Evolutionary conservation across 2,797 vertebrate species (phyloP).

Genomic region (Spinus pinus): DNA sequence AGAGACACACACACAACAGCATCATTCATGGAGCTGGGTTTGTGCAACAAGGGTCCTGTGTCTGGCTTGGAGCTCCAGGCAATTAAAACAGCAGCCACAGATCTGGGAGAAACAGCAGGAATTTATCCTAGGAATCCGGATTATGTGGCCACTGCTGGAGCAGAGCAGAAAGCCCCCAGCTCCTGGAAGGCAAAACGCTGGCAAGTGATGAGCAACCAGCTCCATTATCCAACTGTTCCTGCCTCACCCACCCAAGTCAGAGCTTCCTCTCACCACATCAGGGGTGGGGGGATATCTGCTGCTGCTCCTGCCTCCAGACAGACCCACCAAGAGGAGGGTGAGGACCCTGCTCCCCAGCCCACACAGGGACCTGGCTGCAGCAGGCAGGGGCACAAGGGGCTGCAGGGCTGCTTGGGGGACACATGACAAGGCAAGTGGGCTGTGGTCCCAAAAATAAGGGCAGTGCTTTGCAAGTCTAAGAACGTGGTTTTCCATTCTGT

Average conservation of each 20-base stretch:
- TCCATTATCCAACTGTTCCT: not conserved
- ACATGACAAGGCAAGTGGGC: rapidly evolving
- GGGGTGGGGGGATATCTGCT: not conserved
- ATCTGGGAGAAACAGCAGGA: slow-evolving; percentile 41
- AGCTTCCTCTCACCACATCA: rapidly evolving
- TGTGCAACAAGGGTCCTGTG: slow-evolving; percentile 63
- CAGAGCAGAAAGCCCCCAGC: not conserved
- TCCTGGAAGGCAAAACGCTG: not conserved
- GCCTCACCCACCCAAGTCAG: not conserved
- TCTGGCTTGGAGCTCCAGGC: slow-evolving; percentile 27
- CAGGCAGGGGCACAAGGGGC: not conserved
- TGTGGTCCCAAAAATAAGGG: not conserved
- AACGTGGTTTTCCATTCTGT: not conserved
- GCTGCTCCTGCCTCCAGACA: not conserved
- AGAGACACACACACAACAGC: slow-evolving; percentile 41
- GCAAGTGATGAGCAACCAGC: not conserved
- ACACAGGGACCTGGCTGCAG: rapidly evolving
- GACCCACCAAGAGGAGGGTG: not conserved
- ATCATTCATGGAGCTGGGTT: slow-evolving; percentile 52
- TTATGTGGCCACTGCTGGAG: slow-evolving; percentile 42
- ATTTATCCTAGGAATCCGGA: slow-evolving; percentile 56
- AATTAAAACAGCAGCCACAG: slow-evolving; percentile 42
- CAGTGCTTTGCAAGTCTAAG: rapidly evolving
- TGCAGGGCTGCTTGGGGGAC: not conserved
- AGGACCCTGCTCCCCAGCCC: not conserved